Conservation (phyloP, 2,888 invertebrate species). For the Drosophila buzzatii region DNA sequence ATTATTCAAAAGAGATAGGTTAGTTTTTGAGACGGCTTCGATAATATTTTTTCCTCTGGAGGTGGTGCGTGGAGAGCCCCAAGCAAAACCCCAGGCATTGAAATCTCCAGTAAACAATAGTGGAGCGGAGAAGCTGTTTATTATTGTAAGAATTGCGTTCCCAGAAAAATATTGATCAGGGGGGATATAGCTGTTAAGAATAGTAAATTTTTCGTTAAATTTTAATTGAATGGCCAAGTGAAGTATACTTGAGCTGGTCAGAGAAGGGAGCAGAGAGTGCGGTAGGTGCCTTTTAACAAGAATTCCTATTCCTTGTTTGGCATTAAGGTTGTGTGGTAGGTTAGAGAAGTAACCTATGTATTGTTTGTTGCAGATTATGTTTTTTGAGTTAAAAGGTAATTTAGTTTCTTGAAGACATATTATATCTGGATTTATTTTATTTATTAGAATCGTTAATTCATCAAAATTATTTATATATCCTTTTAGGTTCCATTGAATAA, state of each 20-base stretch:
- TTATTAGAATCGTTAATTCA: neutral
- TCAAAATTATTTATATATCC: neutral
- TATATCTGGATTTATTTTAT: neutral
- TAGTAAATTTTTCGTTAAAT: neutral
- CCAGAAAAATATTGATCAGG: neutral
- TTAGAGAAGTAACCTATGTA: neutral
- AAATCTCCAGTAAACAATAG: conserved; percentile 25
- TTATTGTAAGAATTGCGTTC: conserved; percentile 6
- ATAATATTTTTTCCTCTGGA: conserved; percentile 27
- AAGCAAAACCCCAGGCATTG: conserved; percentile 32
- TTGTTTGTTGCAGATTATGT: neutral
- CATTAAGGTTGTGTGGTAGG: neutral
- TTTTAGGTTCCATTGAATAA: neutral
- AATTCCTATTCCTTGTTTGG: conserved; percentile 1
- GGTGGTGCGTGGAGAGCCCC: conserved; percentile 23
- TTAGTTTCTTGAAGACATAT: neutral
- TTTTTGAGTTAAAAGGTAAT: neutral
- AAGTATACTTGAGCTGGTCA: neutral
- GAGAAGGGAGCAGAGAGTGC: neutral
- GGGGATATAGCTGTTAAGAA: neutral
- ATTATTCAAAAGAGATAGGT: neutral
- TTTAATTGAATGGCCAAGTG: conserved; percentile 1
- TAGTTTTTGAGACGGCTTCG: neutral
- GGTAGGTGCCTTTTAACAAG: neutral
- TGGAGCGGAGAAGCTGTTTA: conserved; percentile 8